A percentile compares a stretch with the other conserved stretches of the same genome.
Evolutionary conservation across 2,888 invertebrate species (phyloP).

Genomic region (Syrphus vitripennis): DNA sequence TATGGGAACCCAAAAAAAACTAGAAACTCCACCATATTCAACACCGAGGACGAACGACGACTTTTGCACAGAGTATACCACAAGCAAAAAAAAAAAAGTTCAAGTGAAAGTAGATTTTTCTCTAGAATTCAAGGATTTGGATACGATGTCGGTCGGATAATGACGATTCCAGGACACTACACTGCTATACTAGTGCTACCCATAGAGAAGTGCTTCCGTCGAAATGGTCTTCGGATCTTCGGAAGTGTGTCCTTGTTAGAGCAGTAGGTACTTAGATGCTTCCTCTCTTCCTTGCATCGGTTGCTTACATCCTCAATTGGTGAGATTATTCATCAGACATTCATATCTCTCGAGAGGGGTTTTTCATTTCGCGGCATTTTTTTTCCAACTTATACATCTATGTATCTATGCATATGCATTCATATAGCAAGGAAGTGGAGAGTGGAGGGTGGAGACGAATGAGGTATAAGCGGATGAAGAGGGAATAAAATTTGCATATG

Average conservation of each 20-base stretch:
- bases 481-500: conserved; percentile 66
- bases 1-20: background rate
- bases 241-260: conserved; percentile 67
- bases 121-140: conserved; percentile 42
- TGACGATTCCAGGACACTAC: conserved; percentile 42
- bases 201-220: conserved; percentile 34
- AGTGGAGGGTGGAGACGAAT: background rate
- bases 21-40: background rate
- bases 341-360: conserved; percentile 70
- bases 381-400: background rate
- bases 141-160: conserved; percentile 50
- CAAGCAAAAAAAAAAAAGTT: conserved; percentile 14
- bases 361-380: conserved; percentile 57
- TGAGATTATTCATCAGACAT: conserved; percentile 72
- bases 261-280: conserved; percentile 38
- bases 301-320: conserved; percentile 64
- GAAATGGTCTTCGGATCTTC: conserved; percentile 60
- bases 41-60: background rate
- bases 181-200: background rate
- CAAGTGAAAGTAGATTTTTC: conserved; percentile 68
- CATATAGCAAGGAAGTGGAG: background rate
- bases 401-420: background rate
- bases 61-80: background rate
- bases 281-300: conserved; percentile 9
- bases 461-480: background rate